These are phyloP conservation scores for Lysiphlebus fabarum DNA, from an alignment of 1,140 invertebrate genomes.

Conservation along the genomic window DNA sequence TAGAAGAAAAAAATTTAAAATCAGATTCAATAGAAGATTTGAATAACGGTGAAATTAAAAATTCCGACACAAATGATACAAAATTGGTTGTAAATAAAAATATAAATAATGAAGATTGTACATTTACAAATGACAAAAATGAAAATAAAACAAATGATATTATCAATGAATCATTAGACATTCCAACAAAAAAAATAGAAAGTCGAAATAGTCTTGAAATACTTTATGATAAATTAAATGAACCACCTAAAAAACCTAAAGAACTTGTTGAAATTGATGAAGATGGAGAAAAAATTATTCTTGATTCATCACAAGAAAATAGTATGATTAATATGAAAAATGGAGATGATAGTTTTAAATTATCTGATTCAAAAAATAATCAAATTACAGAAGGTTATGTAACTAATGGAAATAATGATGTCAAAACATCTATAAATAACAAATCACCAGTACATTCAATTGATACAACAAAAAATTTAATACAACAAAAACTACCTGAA, in stretches of 20 bases:
- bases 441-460: neutral
- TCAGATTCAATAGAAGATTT: no score
- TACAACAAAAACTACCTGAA: slow-evolving; percentile 21
- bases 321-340: slow-evolving; percentile 30
- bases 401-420: slow-evolving; percentile 27
- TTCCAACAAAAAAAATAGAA: neutral
- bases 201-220: slow-evolving; percentile 42
- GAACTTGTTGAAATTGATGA: slow-evolving; percentile 45
- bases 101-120: no score
- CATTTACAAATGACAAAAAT: no score
- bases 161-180: no score
- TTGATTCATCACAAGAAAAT: slow-evolving; percentile 38
- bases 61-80: no score
- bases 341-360: slow-evolving; percentile 32
- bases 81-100: no score
- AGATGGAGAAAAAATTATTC: slow-evolving; percentile 37
- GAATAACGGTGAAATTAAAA: no score
- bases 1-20: no score
- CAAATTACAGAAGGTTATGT: slow-evolving; percentile 22
- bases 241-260: slow-evolving; percentile 29
- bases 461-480: no score
- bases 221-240: slow-evolving; percentile 35
- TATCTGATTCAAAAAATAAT: slow-evolving; percentile 19
- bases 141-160: no score
- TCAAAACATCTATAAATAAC: neutral